These are phyloP conservation scores for Danio choprae DNA, from an alignment of 2,797 vertebrate species.

Conservation along the genomic window DNA sequence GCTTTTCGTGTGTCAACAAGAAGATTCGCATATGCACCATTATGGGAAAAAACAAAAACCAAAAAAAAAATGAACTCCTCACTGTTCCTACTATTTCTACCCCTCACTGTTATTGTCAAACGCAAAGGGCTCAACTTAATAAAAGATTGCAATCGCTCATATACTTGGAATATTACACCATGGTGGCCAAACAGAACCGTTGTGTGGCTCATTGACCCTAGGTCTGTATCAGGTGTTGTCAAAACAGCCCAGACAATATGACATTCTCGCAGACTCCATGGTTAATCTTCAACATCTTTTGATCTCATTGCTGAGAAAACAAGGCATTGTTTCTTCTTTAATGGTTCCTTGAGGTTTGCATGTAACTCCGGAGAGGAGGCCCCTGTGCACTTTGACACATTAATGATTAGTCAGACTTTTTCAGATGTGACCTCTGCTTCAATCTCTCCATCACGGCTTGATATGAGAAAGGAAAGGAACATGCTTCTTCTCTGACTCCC, in stretches of 20 bases:
- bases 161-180: conserved; percentile 28
- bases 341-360: conserved; percentile 31
- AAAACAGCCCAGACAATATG: conserved; percentile 21
- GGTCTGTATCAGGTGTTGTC: conserved; percentile 19
- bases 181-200: not conserved
- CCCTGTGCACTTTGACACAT: conserved; percentile 49
- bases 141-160: conserved; percentile 28
- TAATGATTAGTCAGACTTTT: conserved; percentile 52
- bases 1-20: not conserved
- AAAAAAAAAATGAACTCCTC: too few relatives aligned
- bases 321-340: conserved; percentile 29
- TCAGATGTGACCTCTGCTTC: conserved; percentile 52
- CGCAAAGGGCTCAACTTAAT: conserved; percentile 25
- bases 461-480: conserved; percentile 41
- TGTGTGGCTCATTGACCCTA: not conserved
- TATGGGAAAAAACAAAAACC: not conserved
- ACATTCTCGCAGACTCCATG: not conserved
- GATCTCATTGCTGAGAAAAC: conserved; percentile 40
- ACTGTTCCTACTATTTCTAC: not conserved
- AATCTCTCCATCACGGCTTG: conserved; percentile 45
- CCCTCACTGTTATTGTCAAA: conserved; percentile 17
- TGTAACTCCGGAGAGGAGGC: conserved; percentile 27
- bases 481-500: conserved; percentile 27
- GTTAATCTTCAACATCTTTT: conserved; percentile 41
- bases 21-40: not conserved